These are phyloP conservation scores for Bradynema listronoti DNA, from an alignment of 1,140 invertebrate species.

Conservation along the genomic window DNA sequence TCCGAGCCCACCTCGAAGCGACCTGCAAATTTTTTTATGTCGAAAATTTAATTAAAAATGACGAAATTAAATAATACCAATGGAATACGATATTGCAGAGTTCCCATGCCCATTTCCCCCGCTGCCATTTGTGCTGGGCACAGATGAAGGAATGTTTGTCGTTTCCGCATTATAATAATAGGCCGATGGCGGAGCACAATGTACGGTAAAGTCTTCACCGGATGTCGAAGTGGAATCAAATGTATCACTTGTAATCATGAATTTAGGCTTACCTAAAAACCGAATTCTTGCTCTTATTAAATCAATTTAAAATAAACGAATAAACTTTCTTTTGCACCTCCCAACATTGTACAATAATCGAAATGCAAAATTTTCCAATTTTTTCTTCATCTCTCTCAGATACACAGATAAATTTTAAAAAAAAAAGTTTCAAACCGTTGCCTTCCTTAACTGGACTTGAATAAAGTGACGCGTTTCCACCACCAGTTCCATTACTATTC, in stretches of 20 bases:
- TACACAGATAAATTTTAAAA: neutral
- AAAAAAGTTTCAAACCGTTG: neutral
- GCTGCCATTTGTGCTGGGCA: too few relatives aligned
- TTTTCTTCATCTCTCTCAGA: neutral
- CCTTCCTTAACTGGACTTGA: neutral
- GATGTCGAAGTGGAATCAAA: neutral
- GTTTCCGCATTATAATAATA: neutral
- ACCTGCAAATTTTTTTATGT: neutral
- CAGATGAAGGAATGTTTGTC: neutral
- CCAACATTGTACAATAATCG: neutral
- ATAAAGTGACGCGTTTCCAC: neutral
- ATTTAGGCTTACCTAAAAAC: neutral
- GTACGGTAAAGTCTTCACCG: neutral
- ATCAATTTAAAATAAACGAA: neutral
- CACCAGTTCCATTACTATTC: neutral
- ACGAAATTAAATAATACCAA: neutral
- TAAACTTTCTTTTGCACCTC: neutral
- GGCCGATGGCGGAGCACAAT: neutral
- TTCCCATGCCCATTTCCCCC: too few relatives aligned
- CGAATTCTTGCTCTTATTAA: neutral
- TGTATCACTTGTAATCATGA: constrained; percentile 9
- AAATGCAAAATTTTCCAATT: neutral
- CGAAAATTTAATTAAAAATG: neutral
- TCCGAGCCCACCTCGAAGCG: neutral
- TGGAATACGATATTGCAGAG: neutral